Evolutionary conservation across 1,140 invertebrate genomes (phyloP).

Genomic region (Pseudomyrmex flavicornis): DNA sequence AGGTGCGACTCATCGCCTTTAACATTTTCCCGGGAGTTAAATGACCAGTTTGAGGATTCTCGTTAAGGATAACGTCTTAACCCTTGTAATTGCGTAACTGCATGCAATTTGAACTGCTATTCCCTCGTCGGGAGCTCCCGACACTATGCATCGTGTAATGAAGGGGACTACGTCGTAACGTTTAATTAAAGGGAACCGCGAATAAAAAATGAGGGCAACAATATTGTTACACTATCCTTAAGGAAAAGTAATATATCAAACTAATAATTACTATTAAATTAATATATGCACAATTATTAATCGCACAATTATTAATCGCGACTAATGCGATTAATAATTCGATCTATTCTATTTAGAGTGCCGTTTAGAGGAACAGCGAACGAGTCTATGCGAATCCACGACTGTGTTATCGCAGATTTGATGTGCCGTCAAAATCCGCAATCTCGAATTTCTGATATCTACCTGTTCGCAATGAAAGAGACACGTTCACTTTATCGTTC

Average conservation of each 20-base stretch:
- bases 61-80: constrained; percentile 69
- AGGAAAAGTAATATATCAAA: background rate
- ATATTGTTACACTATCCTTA: background rate
- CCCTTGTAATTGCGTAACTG: constrained; percentile 64
- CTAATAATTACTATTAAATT: too few relatives aligned
- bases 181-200: constrained; percentile 42
- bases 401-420: constrained; percentile 52
- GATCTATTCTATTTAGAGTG: too few relatives aligned
- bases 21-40: constrained; percentile 52
- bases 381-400: constrained; percentile 18
- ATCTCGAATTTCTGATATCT: constrained; percentile 40
- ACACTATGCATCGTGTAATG: constrained; percentile 8
- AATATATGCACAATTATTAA: too few relatives aligned
- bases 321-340: background rate
- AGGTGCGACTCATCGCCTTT: constrained; percentile 58
- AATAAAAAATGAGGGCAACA: background rate
- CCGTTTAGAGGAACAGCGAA: constrained; percentile 55
- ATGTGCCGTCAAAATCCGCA: background rate
- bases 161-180: constrained; percentile 11
- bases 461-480: constrained; percentile 20
- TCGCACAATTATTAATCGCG: too few relatives aligned
- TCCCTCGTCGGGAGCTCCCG: constrained; percentile 7
- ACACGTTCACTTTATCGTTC: constrained; percentile 23
- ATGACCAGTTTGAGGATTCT: constrained; percentile 52
- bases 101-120: constrained; percentile 64